phyloP scores from a whole-genome alignment of 2,113 vertebrate genomes.

The Charadrius vociferus region DNA sequence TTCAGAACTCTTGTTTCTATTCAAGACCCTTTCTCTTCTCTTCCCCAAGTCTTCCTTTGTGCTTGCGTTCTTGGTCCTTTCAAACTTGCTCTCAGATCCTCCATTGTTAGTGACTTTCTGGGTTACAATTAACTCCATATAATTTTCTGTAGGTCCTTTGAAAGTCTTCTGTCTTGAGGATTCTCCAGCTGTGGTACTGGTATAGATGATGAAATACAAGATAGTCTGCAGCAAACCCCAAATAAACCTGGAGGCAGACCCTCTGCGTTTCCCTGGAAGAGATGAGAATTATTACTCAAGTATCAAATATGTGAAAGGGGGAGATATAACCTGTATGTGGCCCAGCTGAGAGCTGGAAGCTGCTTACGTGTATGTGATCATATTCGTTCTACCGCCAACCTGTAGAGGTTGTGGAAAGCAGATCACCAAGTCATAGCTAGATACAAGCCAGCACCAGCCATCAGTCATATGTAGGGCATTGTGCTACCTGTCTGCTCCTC shows the following conservation, averaged over 20 bases:
- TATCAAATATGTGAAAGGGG: not conserved
- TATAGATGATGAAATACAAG: not conserved
- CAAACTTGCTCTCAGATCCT: not conserved
- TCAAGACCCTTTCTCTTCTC: not conserved
- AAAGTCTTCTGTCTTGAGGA: not conserved
- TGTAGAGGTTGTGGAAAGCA: not conserved
- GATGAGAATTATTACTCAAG: not conserved
- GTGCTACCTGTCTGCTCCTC: not conserved
- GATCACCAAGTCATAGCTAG: not conserved
- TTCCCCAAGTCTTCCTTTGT: not conserved
- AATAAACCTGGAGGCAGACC: not conserved
- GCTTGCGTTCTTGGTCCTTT: not conserved
- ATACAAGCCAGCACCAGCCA: not conserved
- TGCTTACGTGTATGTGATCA: not conserved
- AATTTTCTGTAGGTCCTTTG: not conserved
- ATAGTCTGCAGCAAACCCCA: not conserved
- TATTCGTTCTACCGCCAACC: not conserved
- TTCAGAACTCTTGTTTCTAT: not conserved
- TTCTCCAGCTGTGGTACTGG: not conserved
- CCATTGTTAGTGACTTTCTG: not conserved
- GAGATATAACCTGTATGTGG: not conserved
- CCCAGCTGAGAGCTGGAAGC: not conserved
- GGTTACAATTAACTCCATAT: not conserved
- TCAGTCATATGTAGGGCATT: fast-evolving
- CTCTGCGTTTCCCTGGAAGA: not conserved